phyloP scores from a whole-genome alignment of 2,113 vertebrate genomes.

The Hylia prasina region DNA sequence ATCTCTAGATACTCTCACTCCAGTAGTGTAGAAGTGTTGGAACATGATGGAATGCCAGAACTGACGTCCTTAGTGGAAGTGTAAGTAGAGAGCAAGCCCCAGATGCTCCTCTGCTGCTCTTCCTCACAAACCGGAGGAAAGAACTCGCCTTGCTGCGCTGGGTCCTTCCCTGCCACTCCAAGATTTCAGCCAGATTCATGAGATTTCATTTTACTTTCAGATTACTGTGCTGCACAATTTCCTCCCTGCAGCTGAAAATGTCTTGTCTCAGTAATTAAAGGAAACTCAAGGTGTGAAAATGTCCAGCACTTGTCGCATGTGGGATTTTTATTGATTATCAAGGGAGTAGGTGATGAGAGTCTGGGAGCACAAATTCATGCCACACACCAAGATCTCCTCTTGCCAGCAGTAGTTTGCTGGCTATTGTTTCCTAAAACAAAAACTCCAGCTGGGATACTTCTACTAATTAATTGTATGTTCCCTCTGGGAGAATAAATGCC shows the following conservation, averaged over 20 bases:
- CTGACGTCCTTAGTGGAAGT: neutral
- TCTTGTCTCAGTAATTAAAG: neutral
- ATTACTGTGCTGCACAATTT: neutral
- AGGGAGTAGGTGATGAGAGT: neutral
- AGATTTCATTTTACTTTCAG: neutral
- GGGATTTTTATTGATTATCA: neutral
- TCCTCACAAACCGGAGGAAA: accelerated
- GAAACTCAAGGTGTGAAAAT: conserved; percentile 1
- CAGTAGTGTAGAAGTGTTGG: neutral
- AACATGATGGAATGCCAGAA: neutral
- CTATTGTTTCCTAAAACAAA: neutral
- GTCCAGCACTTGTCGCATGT: neutral
- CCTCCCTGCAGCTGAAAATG: neutral
- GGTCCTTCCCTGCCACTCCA: neutral
- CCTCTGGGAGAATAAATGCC: neutral
- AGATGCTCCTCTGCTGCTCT: neutral
- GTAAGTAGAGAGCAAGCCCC: neutral
- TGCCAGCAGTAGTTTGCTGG: neutral
- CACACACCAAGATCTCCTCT: neutral
- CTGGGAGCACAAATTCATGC: neutral
- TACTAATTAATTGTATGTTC: neutral
- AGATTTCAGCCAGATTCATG: neutral
- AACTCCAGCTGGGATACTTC: neutral
- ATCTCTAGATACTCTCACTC: neutral
- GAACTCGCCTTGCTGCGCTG: neutral